Base-by-base conservation (phyloP, 2,888 invertebrate genomes). In the Ornithoptera alexandrae region DNA sequence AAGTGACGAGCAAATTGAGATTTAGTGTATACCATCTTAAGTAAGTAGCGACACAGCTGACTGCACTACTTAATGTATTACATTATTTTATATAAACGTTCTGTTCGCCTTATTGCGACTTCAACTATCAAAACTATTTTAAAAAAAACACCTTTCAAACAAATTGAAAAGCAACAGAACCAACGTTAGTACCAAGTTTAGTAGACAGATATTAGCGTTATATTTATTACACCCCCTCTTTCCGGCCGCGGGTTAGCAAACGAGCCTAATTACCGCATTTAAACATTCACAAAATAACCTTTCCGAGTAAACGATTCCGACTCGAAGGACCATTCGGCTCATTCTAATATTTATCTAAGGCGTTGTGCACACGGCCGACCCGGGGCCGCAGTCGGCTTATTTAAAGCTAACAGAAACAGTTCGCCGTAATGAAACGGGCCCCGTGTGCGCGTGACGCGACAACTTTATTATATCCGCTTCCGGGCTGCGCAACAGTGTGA, bases 381-480 rank as follows among this genome's bases (percentile, higher is more conserved):
- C 57, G 67, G 57, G 60, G 77, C 79, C 79, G 77, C 78, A 79
- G 80, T 80, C 72, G 78, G 79, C 83, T 84, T 84, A 86, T 86
- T 86, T 83, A 84, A 70, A 83, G 83, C 83, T 76, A 83, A 84
- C 85, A 83, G 86, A 83, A 86, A 87, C 88, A 81, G 86, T 87
- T 87, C 84, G 84, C 81, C 77, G 84, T 88, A 89, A 89, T 87
- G 88, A 87, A 87, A 86, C 81, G 83, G 82, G 78, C 75, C 50
- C 84, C 82, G 83, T 76, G 84, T 88, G 89, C 84, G 81, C 84
- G 87, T 88, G 89, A 89, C 88, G 80, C 79, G 79, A 79, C 76
- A 79, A 80, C 86, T 88, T 89, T 90, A 90, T 89, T 86, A 88
- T 87, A 64, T 77, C 75, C 72, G 71, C 75, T 72, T 78, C 66